Evolutionary conservation across 2,797 vertebrate genomes (phyloP).

Genomic region (Diglossa cyanea): DNA sequence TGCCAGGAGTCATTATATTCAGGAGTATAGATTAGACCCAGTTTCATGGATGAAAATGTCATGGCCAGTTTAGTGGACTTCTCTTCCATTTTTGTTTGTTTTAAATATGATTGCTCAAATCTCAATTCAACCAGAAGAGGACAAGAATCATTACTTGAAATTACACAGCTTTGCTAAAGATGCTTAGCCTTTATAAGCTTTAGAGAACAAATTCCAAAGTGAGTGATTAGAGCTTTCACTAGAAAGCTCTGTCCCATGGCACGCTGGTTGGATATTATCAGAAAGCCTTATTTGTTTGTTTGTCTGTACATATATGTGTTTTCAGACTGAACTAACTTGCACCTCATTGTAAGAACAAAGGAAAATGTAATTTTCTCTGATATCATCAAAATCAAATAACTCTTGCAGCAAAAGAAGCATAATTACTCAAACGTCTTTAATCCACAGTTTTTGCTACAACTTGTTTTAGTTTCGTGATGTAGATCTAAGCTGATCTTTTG

Average conservation of each 20-base stretch:
- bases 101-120: neutral
- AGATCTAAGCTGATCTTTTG: neutral
- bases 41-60: neutral
- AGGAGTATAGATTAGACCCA: neutral
- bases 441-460: neutral
- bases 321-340: neutral
- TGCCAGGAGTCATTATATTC: neutral
- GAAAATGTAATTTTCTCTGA: neutral
- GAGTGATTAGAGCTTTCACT: neutral
- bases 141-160: neutral
- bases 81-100: neutral
- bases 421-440: neutral
- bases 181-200: neutral
- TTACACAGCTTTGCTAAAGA: neutral
- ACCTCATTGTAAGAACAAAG: neutral
- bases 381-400: slow-evolving; percentile 6
- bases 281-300: neutral
- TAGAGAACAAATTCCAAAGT: neutral
- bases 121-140: neutral
- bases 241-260: neutral
- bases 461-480: neutral
- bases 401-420: neutral
- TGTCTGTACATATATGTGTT: neutral
- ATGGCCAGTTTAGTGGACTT: neutral
- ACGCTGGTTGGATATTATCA: neutral